Evolutionary conservation across 2,113 vertebrate species (phyloP).

Genomic region (Carollia perspicillata): DNA sequence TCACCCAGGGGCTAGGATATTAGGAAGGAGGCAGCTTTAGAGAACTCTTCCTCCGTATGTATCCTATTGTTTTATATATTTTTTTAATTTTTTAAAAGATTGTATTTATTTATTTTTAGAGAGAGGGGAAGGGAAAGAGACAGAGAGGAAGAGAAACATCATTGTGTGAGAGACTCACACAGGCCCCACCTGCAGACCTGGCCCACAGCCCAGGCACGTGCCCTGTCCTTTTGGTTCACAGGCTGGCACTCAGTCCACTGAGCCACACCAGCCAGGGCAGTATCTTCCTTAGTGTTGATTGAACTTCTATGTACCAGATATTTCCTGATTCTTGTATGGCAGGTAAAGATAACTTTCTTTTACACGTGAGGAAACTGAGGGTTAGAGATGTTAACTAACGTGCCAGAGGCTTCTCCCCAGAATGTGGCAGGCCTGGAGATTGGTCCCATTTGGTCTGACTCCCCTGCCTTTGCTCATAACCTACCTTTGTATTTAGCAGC

Average conservation of each 20-base stretch:
- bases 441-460: neutral
- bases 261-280: too few species aligned
- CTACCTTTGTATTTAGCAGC: neutral
- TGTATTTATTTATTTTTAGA: neutral
- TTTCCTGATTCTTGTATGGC: neutral
- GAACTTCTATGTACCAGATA: neutral
- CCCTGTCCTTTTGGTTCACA: too few species aligned
- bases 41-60: neutral
- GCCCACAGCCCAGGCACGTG: too few species aligned
- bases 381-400: neutral
- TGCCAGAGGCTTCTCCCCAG: neutral
- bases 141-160: too few species aligned
- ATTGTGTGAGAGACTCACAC: too few species aligned
- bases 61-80: neutral
- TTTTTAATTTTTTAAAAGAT: too few species aligned
- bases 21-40: neutral
- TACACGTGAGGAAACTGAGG: neutral
- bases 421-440: neutral
- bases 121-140: too few species aligned
- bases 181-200: too few species aligned
- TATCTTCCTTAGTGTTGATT: neutral
- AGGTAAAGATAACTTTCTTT: neutral
- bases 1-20: neutral
- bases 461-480: neutral
- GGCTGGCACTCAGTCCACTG: too few species aligned